Percentiles rank a stretch among this genome's conserved stretches.
phyloP scores from a whole-genome alignment of 1,140 invertebrate genomes.

The Drosophila neocordata region DNA sequence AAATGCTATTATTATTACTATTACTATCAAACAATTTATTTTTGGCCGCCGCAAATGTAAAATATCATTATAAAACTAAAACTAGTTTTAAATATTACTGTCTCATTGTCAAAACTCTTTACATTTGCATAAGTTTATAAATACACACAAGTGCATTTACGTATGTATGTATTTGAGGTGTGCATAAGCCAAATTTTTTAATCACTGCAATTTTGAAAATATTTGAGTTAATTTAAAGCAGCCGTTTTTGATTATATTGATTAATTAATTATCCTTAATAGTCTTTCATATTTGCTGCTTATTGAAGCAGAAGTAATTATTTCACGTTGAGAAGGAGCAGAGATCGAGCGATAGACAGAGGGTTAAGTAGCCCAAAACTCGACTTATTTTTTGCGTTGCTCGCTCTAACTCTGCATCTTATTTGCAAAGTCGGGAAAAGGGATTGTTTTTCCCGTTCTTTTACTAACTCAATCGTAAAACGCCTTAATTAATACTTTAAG shows the following conservation, averaged over 20 bases:
- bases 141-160: not conserved
- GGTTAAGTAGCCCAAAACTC: no score
- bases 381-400: no score
- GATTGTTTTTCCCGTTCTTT: not conserved
- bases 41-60: slow-evolving; percentile 4
- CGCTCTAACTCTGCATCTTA: not conserved
- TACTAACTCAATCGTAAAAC: not conserved
- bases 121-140: slow-evolving; percentile 3
- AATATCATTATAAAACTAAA: slow-evolving; percentile 4
- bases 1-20: not conserved
- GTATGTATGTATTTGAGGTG: not conserved
- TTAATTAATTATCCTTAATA: no score
- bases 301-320: no score
- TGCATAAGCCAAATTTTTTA: not conserved
- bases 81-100: slow-evolving; percentile 3
- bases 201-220: not conserved
- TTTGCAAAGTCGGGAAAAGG: no score
- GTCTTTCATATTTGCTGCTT: no score
- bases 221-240: not conserved
- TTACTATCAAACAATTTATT: slow-evolving; percentile 14
- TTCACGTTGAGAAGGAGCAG: no score
- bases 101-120: slow-evolving; percentile 2
- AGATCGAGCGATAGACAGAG: no score
- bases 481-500: not conserved
- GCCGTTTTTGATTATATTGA: no score